Base-by-base conservation (phyloP, 2,888 invertebrate species). In the Meteorus cinctellus region DNA sequence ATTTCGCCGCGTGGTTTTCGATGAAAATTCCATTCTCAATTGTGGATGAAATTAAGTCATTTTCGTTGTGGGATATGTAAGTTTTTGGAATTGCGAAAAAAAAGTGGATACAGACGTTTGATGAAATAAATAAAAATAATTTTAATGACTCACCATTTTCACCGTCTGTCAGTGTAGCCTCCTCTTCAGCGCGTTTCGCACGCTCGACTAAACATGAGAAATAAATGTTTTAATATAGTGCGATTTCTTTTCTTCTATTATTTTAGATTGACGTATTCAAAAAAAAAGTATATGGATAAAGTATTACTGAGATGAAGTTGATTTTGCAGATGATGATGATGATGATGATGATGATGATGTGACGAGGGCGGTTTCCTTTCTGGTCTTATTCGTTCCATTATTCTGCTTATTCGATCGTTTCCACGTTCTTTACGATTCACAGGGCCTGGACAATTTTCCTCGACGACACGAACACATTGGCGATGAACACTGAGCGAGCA, bases 401-500 rank as follows among this genome's bases (percentile, higher is more conserved):
- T 91, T 86, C 94, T 92, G 78, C 94, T 94, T 82, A 95, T 94
- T 83, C 95, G 91, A 90, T 93, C 94, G 87, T 94, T 93, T 83
- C 92, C 92, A 66, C 77, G 75, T 74, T 81, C 81, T 83, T 90
- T 91, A 84, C 90, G 89, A 14, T 92, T 91, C 81, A 92, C 88
- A 84, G 95, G 94, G 34, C 95, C 93, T 29, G 95, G 95, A 89
- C 97, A 97, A 81, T 92, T 92, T 89, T 97, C 97, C 81, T 96
- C 95, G 79, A 97, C 93, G 1, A 92, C 90, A 82, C 93, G 93
- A 66, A 96, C 94, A 91, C 97, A 98, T 66, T 91, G 90, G 80
- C 96, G 95, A 91, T 97, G 97, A 84, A 97, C 94, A 86, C 95
- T 95, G 83, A 97, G 92, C 88, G 95, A 94, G 92, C 98, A 98